A percentile compares a stretch with the other conserved stretches of the same genome.
Conservation (phyloP, 2,113 vertebrate species). For the Xenopus laevis region DNA sequence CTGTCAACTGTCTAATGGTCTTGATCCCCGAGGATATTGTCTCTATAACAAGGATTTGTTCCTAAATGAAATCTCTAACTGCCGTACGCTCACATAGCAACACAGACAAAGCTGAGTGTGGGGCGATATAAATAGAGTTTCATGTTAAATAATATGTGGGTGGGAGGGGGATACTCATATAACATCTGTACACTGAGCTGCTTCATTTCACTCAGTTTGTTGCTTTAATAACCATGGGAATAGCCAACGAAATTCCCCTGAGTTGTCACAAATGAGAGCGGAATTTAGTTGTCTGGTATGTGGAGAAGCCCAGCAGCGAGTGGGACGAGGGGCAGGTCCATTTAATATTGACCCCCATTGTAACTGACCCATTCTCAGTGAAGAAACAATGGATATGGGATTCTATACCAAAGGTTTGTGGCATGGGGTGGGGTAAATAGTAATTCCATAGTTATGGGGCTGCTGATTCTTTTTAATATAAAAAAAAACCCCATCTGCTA, state of each 20-base stretch:
- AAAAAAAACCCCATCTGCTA: too few species aligned
- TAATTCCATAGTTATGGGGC: too few species aligned
- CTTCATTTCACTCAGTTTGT: background rate
- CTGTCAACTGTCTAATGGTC: background rate
- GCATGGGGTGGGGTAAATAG: too few species aligned
- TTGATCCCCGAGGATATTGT: slow-evolving; percentile 8
- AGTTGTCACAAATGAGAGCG: too few species aligned
- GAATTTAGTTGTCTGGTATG: too few species aligned
- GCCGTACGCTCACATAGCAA: background rate
- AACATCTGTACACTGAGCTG: background rate
- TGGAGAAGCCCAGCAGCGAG: too few species aligned
- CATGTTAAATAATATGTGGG: slow-evolving; percentile 1
- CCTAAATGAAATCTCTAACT: background rate
- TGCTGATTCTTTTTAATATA: too few species aligned
- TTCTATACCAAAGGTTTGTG: too few species aligned
- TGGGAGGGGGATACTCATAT: background rate
- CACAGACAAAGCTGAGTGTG: background rate
- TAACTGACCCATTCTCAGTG: too few species aligned
- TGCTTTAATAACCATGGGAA: background rate
- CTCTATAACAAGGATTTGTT: background rate
- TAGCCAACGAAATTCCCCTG: background rate
- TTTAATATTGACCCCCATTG: too few species aligned
- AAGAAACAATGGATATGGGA: too few species aligned
- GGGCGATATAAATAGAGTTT: background rate
- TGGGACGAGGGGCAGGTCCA: too few species aligned